Evolutionary conservation across 2,797 vertebrate genomes (phyloP), one percentile per base, ranked within the genome.

Genomic region (Tinamus major): DNA sequence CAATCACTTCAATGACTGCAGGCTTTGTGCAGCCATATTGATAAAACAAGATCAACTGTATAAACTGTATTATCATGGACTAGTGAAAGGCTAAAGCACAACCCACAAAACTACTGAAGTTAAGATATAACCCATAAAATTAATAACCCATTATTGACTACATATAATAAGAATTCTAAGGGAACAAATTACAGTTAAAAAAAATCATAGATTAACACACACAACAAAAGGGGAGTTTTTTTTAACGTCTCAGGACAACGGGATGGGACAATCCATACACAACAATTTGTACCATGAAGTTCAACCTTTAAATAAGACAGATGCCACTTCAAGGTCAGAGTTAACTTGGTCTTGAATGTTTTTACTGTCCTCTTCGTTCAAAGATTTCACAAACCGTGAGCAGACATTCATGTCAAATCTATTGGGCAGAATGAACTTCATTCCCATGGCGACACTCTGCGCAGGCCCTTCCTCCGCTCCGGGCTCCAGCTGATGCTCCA

Each of bases 321-420:
- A 99, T 2, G 99, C 99, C 55, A 99, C 99, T 97, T 99, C 99
- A 92, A 99, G 98, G 92, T 99, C 99, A 29, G 99, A 99, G 97
- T 99, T 99, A 80, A 99, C 99, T 97, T 99, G 99, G 97, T 99
- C 99, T 97, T 99, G 99, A 97, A 99, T 99, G 95, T 99, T 99
- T 98, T 99, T 99, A 96, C 99, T 99, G 58, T 99, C 99, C 92
- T 99, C 99, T 95, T 99, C 99, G 61, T 99, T 99, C 68, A 99
- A 97, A 4, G 99, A 99, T 91, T 99, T 99, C 49, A 99, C 99
- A 95, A 99, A 99, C 41, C 99, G 98, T 0, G 99, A 99, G 95
- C 99, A 99, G 26, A 99, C 99, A 0, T 99, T 99, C 99, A 99
- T 99, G 96, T 99, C 99, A 93, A 99, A 99, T 95, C 99, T 98